phyloP scores from a whole-genome alignment of 1,140 invertebrate genomes.

The Drosophila sulfurigaster region DNA sequence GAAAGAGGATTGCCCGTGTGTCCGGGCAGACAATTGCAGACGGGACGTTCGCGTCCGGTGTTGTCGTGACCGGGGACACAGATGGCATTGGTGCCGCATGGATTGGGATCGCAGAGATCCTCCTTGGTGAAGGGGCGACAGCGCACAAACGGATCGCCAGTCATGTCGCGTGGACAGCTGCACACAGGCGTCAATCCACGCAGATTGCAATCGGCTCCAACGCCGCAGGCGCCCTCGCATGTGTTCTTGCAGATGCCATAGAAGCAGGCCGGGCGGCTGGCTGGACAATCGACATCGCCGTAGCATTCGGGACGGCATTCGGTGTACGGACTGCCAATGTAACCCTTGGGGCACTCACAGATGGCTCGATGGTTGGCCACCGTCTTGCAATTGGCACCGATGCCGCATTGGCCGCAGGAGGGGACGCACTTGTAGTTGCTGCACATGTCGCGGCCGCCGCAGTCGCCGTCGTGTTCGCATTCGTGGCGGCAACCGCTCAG shows the following conservation, averaged over 20 bases:
- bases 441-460: slow-evolving; percentile 89
- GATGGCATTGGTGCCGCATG: slow-evolving; percentile 92
- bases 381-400: slow-evolving; percentile 91
- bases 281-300: slow-evolving; percentile 90
- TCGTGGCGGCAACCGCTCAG: slow-evolving; percentile 89
- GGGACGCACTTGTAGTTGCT: slow-evolving; percentile 91
- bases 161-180: slow-evolving; percentile 94
- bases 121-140: slow-evolving; percentile 93
- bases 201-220: slow-evolving; percentile 89
- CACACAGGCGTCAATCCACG: slow-evolving; percentile 92
- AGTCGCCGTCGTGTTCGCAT: slow-evolving; percentile 92
- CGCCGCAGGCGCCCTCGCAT: slow-evolving; percentile 92
- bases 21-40: slow-evolving; percentile 90
- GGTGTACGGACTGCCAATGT: slow-evolving; percentile 90
- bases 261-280: slow-evolving; percentile 91
- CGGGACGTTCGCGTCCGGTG: slow-evolving; percentile 91
- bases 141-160: slow-evolving; percentile 92
- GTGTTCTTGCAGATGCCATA: slow-evolving; percentile 93
- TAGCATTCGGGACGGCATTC: slow-evolving; percentile 92
- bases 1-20: slow-evolving; percentile 92
- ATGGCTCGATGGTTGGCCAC: slow-evolving; percentile 91
- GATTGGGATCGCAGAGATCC: slow-evolving; percentile 93
- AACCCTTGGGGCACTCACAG: slow-evolving; percentile 93
- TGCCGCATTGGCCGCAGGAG: slow-evolving; percentile 92
- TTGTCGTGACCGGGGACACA: slow-evolving; percentile 93